These are phyloP conservation scores for Macrocentrus cingulum DNA, from an alignment of 1,140 invertebrate genomes.

Conservation along the genomic window DNA sequence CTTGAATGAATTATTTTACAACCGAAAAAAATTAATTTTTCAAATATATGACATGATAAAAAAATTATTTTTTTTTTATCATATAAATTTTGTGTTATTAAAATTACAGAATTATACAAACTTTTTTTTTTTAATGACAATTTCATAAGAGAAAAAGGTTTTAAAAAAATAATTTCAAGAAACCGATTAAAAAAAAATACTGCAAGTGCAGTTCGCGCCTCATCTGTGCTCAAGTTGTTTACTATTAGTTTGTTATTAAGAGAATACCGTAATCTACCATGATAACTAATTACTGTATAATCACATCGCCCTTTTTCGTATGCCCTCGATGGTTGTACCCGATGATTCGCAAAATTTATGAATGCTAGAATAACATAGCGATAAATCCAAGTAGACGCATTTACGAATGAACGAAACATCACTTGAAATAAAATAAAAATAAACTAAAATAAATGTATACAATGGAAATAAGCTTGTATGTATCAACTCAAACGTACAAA, in stretches of 20 bases:
- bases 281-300: conserved; percentile 46
- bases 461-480: too few species aligned
- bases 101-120: background rate
- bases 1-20: too few species aligned
- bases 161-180: too few species aligned
- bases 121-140: background rate
- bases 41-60: too few species aligned
- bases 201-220: conserved; percentile 31
- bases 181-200: too few species aligned
- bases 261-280: conserved; percentile 43
- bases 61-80: too few species aligned
- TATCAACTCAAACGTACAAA: too few species aligned
- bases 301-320: conserved; percentile 29
- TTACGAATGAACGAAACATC: too few species aligned
- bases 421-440: too few species aligned
- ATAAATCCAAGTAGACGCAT: background rate
- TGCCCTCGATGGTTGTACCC: conserved; percentile 23
- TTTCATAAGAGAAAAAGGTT: conserved; percentile 9
- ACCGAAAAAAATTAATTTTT: too few species aligned
- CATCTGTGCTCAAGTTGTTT: conserved; percentile 58
- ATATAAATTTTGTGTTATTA: too few species aligned
- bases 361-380: conserved; percentile 8
- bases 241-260: conserved; percentile 56
- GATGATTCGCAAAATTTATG: conserved; percentile 11
- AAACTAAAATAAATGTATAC: too few species aligned